Conservation (phyloP, 2,888 invertebrate genomes). For the Drosophila mettleri region DNA sequence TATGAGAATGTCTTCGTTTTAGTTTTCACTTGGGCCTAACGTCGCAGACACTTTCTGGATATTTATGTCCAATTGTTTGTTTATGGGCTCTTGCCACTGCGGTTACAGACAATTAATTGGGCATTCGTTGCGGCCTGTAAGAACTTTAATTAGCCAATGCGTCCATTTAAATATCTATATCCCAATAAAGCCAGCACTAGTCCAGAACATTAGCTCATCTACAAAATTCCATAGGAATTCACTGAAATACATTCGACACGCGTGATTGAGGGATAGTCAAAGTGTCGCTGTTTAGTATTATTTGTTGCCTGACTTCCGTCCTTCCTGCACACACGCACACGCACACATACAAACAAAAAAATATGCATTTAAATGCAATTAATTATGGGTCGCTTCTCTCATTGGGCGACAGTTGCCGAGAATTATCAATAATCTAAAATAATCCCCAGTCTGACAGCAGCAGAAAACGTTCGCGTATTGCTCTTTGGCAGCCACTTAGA, state of each 20-base stretch:
- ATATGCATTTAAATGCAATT: slow-evolving; percentile 71
- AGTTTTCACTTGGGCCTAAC: slow-evolving; percentile 29
- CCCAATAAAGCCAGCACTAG: slow-evolving; percentile 10
- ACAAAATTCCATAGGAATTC: neutral
- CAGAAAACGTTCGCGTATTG: slow-evolving; percentile 25
- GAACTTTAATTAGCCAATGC: slow-evolving; percentile 48
- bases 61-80: slow-evolving; percentile 41
- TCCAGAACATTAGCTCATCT: slow-evolving; percentile 3
- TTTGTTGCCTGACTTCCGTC: slow-evolving; percentile 48
- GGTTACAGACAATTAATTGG: slow-evolving; percentile 56
- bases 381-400: slow-evolving; percentile 64
- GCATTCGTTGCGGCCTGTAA: slow-evolving; percentile 53
- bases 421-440: slow-evolving; percentile 75
- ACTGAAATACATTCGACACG: neutral
- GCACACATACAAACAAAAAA: too few relatives aligned
- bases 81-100: slow-evolving; percentile 36
- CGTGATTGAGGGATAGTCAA: neutral
- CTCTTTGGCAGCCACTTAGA: slow-evolving; percentile 63
- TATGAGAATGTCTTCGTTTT: slow-evolving; percentile 55
- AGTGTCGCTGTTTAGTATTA: neutral
- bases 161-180: neutral
- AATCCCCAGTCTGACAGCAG: slow-evolving; percentile 67
- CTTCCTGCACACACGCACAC: slow-evolving; percentile 25
- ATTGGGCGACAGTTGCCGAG: slow-evolving; percentile 67
- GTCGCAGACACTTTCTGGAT: slow-evolving; percentile 55